Base-by-base conservation (phyloP, 2,888 invertebrate species). In the Caenorhabditis sinica region DNA sequence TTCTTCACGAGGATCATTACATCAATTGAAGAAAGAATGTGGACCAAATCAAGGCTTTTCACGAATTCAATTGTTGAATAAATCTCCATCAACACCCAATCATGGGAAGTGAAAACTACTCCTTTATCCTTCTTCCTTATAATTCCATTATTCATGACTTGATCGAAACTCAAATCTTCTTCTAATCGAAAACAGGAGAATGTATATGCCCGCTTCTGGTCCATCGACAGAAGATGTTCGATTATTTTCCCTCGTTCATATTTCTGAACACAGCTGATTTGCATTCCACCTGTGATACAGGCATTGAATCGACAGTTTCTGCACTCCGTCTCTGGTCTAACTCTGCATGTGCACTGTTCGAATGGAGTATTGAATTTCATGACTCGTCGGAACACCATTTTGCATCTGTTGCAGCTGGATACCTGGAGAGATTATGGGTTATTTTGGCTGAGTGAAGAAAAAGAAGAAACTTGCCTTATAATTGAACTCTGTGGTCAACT, bases 11-110 rank as follows among this genome's bases (percentile, higher is more conserved):
- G 33, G n/a, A 30, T 30, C 33, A 23, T 68, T 5, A 36, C 9
- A 51, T 68, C 68, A 1, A 36, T 11, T 1, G 68, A 20, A 23
- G 17, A 9, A 11, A 68, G 23, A 9, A 68, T 13, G 15, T 53
- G 30, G 11, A 68, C 30, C 13, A 68, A 11, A 36, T 51, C 11
- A 0, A 68, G 30, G n/a, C 51, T 33, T 68, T 68, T 68, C 28
- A 68, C 33, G 30, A 68, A 68, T 36, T 68, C 33, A 36, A 68
- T 51, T 13, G 30, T 68, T 11, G 51, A 30, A 53, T 51, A 68
- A 68, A 53, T 36, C 13, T 68, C 68, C 49, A 68, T 68, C n/a
- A 23, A 33, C 3, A 68, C 68, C 68, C 68, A 68, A 53, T 68
- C 68, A 68, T 68, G 68, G 1, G 68, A 51, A 68, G 68, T 68